Conservation (phyloP, 2,888 invertebrate species). For the Neoaliturus tenellus region DNA sequence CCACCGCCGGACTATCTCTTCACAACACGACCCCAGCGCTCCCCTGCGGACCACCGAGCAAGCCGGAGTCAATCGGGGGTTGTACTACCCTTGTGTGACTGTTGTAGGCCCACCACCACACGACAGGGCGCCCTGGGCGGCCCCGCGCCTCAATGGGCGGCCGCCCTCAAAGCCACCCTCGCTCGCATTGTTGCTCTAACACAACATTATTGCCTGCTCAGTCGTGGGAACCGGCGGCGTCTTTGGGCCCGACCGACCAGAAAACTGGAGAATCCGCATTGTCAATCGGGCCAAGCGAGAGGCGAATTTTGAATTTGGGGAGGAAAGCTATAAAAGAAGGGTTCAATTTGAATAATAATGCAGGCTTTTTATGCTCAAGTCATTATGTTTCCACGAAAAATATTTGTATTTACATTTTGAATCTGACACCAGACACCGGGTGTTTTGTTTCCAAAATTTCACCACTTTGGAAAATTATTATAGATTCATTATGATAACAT, state of each 20-base stretch:
- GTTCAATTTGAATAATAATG: too few relatives aligned
- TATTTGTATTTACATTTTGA: too few relatives aligned
- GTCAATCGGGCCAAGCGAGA: background rate
- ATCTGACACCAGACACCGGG: too few relatives aligned
- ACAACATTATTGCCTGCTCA: conserved; percentile 3
- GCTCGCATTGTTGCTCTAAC: background rate
- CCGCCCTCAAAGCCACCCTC: background rate
- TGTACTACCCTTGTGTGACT: background rate
- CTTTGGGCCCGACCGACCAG: background rate
- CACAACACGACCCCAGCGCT: too few relatives aligned
- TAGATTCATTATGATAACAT: too few relatives aligned
- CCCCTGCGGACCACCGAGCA: background rate
- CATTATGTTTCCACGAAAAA: too few relatives aligned
- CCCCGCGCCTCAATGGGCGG: background rate
- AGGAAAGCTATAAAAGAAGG: too few relatives aligned
- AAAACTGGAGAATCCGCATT: background rate
- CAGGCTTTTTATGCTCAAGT: too few relatives aligned
- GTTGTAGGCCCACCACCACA: background rate
- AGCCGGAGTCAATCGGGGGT: background rate
- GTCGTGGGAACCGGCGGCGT: background rate
- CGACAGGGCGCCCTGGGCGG: background rate
- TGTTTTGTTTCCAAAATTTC: too few relatives aligned
- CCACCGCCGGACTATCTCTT: too few relatives aligned
- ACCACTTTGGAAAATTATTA: too few relatives aligned
- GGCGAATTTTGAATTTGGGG: background rate